phyloP scores from a whole-genome alignment of 2,888 invertebrate species.

The Entomobrya proxima region DNA sequence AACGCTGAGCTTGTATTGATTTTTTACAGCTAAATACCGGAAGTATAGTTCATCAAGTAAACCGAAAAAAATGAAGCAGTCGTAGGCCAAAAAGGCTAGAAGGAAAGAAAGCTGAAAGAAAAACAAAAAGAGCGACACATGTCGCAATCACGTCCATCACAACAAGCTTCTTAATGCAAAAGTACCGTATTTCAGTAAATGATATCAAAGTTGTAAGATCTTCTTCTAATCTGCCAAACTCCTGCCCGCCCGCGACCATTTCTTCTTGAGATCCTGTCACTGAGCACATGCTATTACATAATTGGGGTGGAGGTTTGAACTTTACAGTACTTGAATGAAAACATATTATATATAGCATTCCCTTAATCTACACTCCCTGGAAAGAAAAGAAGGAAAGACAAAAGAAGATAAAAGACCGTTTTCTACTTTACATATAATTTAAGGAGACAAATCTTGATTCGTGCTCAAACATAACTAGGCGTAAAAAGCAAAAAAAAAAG shows the following conservation, averaged over 20 bases:
- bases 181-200: not conserved
- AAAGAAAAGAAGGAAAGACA: not conserved
- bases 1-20: slow-evolving; percentile 1
- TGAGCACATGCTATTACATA: slow-evolving; percentile 33
- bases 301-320: slow-evolving; percentile 26
- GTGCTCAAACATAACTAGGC: slow-evolving; percentile 56
- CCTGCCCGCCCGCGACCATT: slow-evolving; percentile 18
- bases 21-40: slow-evolving; percentile 35
- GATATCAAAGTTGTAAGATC: slow-evolving; percentile 9
- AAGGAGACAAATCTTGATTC: slow-evolving; percentile 45
- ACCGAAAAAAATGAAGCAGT: not conserved
- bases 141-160: slow-evolving; percentile 45
- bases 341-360: not conserved
- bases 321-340: not conserved
- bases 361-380: not conserved
- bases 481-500: slow-evolving; percentile 22
- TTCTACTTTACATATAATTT: slow-evolving; percentile 28
- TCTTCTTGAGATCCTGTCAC: not conserved
- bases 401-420: slow-evolving; percentile 5
- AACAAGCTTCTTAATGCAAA: not conserved
- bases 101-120: slow-evolving; percentile 15
- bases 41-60: slow-evolving; percentile 46
- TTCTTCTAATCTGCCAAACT: slow-evolving; percentile 19
- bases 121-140: slow-evolving; percentile 39
- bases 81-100: not conserved